Conservation (phyloP, 2,888 invertebrate genomes). For the Drosophila conformis region DNA sequence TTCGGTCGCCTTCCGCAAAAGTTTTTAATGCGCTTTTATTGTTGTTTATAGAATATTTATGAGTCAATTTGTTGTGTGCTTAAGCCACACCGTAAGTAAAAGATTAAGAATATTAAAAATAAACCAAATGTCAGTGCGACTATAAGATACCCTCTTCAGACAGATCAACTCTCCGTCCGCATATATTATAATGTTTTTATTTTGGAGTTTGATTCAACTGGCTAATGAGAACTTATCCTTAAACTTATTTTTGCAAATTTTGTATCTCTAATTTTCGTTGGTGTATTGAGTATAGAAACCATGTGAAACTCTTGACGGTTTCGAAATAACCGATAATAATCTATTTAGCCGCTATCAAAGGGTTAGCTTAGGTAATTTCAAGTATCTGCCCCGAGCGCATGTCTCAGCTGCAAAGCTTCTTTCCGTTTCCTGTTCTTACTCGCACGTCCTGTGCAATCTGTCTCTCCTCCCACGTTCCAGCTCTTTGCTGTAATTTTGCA, state of each 20-base stretch:
- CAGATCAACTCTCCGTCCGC: background rate
- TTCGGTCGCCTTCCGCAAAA: conserved; percentile 39
- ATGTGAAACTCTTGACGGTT: background rate
- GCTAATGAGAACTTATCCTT: background rate
- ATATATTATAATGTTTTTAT: background rate
- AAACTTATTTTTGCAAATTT: background rate
- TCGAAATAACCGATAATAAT: background rate
- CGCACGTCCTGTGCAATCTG: conserved; percentile 2
- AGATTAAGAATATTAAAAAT: background rate
- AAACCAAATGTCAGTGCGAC: background rate
- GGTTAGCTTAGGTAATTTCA: background rate
- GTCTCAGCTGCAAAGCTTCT: conserved; percentile 11
- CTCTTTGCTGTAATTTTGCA: conserved; percentile 42
- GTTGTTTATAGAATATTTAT: conserved; percentile 67
- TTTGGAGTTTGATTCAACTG: background rate
- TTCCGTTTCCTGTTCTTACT: conserved; percentile 18
- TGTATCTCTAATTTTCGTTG: background rate
- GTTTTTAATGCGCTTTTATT: conserved; percentile 62
- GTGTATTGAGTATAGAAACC: background rate
- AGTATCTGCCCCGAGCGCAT: conserved; percentile 12
- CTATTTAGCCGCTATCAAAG: background rate
- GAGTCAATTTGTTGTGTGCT: conserved; percentile 22
- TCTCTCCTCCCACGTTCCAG: background rate
- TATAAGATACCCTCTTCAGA: background rate
- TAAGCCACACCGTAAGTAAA: conserved; percentile 1